These are phyloP conservation scores for Odontocerum albicorne DNA, from an alignment of 2,888 invertebrate genomes.

Conservation along the genomic window DNA sequence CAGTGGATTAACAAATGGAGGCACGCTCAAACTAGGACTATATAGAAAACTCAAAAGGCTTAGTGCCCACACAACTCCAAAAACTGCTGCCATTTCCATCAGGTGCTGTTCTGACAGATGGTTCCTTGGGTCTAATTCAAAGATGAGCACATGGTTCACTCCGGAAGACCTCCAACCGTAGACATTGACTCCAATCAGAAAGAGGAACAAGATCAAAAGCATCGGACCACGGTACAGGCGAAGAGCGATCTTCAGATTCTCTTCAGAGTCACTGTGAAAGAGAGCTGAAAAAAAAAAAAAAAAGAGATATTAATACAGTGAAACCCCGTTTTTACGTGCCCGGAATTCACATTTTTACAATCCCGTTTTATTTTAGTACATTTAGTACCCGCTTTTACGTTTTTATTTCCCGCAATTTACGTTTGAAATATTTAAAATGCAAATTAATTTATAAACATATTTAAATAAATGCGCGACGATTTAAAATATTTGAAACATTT, in stretches of 20 bases:
- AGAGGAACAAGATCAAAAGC: constrained; percentile 88
- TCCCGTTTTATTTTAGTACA: too few relatives aligned
- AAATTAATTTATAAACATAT: too few relatives aligned
- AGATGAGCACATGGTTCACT: constrained; percentile 96
- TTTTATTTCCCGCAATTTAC: too few relatives aligned
- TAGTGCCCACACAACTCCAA: constrained; percentile 93
- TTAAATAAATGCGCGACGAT: too few relatives aligned
- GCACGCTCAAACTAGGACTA: constrained; percentile 80
- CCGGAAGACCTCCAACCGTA: constrained; percentile 98
- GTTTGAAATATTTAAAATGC: too few relatives aligned
- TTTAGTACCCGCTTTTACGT: too few relatives aligned
- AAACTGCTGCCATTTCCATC: constrained; percentile 90
- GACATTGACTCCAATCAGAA: constrained; percentile 93
- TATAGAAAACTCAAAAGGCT: constrained; percentile 84
- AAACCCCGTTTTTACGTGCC: neutral
- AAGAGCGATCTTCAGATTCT: constrained; percentile 83
- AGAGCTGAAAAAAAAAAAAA: constrained; percentile 65
- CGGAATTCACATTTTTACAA: too few relatives aligned
- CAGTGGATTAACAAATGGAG: constrained; percentile 90
- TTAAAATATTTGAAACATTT: too few relatives aligned
- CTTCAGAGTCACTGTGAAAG: constrained; percentile 70
- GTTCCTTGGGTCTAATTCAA: constrained; percentile 94
- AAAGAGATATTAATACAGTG: too few relatives aligned
- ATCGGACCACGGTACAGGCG: constrained; percentile 93
- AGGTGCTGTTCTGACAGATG: constrained; percentile 93